phyloP scores from a whole-genome alignment of 2,113 vertebrate genomes.

The Dicerorhinus sumatrensis region DNA sequence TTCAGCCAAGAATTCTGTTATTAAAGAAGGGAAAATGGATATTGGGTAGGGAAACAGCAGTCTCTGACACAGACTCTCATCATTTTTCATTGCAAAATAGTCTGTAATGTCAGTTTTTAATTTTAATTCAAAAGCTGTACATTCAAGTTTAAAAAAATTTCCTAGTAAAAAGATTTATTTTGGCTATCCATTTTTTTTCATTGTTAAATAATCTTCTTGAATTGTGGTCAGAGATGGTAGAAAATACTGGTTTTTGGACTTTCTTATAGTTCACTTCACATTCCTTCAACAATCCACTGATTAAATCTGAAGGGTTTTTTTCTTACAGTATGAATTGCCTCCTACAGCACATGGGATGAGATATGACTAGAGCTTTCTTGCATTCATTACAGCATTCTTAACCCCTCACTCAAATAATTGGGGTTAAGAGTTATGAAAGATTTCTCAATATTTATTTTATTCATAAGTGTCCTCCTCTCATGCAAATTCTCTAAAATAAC shows the following conservation, averaged over 20 bases:
- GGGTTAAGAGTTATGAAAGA: conserved; percentile 15
- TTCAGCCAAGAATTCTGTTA: background rate
- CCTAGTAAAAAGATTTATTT: conserved; percentile 17
- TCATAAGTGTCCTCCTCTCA: conserved; percentile 28
- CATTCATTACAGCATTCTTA: background rate
- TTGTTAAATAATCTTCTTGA: conserved; percentile 37
- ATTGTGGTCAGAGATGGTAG: background rate
- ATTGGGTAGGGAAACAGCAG: background rate
- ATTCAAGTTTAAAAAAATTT: background rate
- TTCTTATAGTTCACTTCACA: conserved; percentile 3
- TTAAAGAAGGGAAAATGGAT: background rate
- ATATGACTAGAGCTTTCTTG: conserved; percentile 46
- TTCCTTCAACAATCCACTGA: background rate
- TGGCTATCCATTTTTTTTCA: background rate
- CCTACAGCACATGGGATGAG: background rate
- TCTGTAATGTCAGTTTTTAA: background rate
- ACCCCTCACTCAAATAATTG: background rate
- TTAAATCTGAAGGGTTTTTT: background rate
- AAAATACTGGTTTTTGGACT: background rate
- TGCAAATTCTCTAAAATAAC: conserved; percentile 50
- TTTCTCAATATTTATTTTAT: conserved; percentile 7
- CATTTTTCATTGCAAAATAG: conserved; percentile 39
- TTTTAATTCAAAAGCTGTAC: conserved; percentile 49
- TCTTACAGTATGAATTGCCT: background rate
- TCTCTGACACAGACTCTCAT: background rate